Evolutionary conservation across 2,797 vertebrate genomes (phyloP).

Genomic region (Novumbra hubbsi): DNA sequence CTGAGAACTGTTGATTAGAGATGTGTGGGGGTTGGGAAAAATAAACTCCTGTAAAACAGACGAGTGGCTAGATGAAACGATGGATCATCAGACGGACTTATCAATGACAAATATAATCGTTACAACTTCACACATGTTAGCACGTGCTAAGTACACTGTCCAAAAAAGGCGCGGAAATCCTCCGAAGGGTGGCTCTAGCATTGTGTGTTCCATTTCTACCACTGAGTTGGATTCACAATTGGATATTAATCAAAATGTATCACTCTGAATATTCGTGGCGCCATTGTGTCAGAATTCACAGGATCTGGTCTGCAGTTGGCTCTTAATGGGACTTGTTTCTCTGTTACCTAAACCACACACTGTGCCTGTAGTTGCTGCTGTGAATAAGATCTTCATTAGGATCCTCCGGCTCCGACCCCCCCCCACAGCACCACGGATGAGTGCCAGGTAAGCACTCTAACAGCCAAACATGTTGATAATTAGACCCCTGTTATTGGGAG

Average conservation of each 20-base stretch:
- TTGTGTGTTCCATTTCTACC: slow-evolving; percentile 24
- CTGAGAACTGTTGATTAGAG: slow-evolving; percentile 69
- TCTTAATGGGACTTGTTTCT: slow-evolving; percentile 67
- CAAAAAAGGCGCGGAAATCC: neutral
- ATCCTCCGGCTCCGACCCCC: slow-evolving; percentile 33
- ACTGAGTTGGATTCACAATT: slow-evolving; percentile 52
- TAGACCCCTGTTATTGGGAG: slow-evolving; percentile 79
- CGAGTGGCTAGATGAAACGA: slow-evolving; percentile 8
- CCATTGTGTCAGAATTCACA: slow-evolving; percentile 77
- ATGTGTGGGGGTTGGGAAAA: slow-evolving; percentile 30
- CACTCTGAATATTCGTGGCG: slow-evolving; percentile 72
- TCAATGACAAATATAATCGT: neutral
- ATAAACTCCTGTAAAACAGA: slow-evolving; percentile 47
- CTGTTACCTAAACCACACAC: slow-evolving; percentile 65
- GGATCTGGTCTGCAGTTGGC: slow-evolving; percentile 62
- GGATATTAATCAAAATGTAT: slow-evolving; percentile 80
- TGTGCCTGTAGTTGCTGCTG: slow-evolving; percentile 53
- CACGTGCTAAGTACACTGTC: neutral
- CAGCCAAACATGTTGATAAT: slow-evolving; percentile 83
- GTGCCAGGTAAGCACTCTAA: slow-evolving; percentile 30
- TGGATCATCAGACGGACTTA: neutral
- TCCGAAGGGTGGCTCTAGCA: neutral
- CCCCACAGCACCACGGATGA: slow-evolving; percentile 9
- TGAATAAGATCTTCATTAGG: slow-evolving; percentile 63
- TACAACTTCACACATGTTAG: neutral